Percentiles rank a stretch among this genome's conserved stretches.
Evolutionary conservation across 2,113 vertebrate species (phyloP).

Genomic region (Coturnix japonica): DNA sequence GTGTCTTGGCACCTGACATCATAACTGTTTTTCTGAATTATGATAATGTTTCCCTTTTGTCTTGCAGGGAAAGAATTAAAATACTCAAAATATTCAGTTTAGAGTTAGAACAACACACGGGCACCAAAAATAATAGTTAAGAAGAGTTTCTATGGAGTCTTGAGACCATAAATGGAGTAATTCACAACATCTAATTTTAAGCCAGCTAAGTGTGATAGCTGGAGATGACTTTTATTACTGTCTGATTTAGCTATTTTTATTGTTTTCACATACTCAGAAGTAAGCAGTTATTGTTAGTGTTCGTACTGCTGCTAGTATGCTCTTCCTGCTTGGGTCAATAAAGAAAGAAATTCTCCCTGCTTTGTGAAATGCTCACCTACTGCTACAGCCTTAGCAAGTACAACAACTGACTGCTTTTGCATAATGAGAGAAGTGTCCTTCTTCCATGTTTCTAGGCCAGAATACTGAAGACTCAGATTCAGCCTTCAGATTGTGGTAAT

Average conservation of each 20-base stretch:
- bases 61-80: neutral
- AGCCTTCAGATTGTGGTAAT: neutral
- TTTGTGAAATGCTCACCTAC: neutral
- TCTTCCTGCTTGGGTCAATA: neutral
- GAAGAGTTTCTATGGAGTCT: neutral
- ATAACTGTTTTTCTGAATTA: no score
- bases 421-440: fast-evolving
- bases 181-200: neutral
- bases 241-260: neutral
- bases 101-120: neutral
- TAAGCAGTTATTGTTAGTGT: neutral
- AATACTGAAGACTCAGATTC: neutral
- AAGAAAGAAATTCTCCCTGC: neutral
- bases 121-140: fast-evolving
- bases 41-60: neutral
- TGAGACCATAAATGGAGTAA: neutral
- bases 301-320: neutral
- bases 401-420: neutral
- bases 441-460: neutral
- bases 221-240: neutral
- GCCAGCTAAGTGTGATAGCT: fast-evolving
- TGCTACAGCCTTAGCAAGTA: neutral
- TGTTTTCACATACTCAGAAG: neutral
- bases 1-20: neutral
- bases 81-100: neutral